Evolutionary conservation across 2,888 invertebrate genomes (phyloP).

Genomic region (Rugalucina vietnamica): DNA sequence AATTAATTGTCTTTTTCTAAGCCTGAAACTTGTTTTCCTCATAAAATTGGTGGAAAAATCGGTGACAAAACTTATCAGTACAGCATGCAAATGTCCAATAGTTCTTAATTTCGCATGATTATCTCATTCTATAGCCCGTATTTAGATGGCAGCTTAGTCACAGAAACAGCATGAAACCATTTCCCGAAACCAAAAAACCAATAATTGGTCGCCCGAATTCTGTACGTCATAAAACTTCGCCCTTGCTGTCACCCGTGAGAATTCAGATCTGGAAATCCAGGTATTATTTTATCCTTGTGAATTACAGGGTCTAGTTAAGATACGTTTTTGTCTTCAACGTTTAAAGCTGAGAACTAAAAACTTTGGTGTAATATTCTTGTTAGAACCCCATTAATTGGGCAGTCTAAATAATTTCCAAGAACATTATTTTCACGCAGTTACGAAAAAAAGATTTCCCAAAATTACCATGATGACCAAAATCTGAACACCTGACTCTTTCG

Average conservation of each 20-base stretch:
- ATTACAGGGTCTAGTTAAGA: no score
- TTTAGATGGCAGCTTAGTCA: background rate
- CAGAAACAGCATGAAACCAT: background rate
- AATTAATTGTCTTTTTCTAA: background rate
- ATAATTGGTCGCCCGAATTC: constrained; percentile 7
- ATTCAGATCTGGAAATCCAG: background rate
- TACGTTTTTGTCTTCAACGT: no score
- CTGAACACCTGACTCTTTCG: no score
- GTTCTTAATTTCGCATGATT: background rate
- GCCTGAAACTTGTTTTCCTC: background rate
- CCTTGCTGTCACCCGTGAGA: background rate
- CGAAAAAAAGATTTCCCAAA: no score
- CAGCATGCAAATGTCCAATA: background rate
- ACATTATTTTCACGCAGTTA: no score
- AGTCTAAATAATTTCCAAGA: no score
- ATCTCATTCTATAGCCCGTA: background rate
- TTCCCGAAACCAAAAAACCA: background rate
- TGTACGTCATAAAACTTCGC: constrained; percentile 1
- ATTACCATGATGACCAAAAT: no score
- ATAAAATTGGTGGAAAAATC: background rate
- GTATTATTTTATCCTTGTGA: constrained; percentile 6
- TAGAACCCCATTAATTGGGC: no score
- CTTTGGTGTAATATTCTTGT: no score
- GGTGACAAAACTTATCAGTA: background rate
- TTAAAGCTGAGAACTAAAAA: no score